Conservation (phyloP, 1,140 invertebrate genomes). For the Dreissena polymorpha region DNA sequence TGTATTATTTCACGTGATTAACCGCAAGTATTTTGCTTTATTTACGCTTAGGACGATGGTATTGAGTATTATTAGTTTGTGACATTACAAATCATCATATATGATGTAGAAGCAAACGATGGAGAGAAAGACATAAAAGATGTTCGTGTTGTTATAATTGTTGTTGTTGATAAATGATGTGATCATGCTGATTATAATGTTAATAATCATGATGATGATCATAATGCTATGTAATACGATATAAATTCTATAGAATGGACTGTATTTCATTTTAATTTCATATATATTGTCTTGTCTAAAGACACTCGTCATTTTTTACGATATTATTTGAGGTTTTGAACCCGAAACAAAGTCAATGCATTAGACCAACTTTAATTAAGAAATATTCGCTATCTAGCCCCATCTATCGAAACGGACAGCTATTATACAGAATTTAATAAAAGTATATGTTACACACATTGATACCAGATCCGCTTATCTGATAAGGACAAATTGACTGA, state of each 20-base stretch:
- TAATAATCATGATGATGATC: too few species aligned
- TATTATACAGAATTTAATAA: neutral
- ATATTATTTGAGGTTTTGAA: neutral
- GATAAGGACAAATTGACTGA: neutral
- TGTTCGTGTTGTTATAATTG: too few species aligned
- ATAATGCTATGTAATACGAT: too few species aligned
- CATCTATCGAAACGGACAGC: neutral
- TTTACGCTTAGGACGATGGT: too few species aligned
- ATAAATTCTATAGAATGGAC: neutral
- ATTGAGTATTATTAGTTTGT: too few species aligned
- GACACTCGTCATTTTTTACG: neutral
- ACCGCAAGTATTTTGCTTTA: too few species aligned
- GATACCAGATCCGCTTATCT: neutral
- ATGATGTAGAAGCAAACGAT: too few species aligned
- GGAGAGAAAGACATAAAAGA: too few species aligned
- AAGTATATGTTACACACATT: neutral
- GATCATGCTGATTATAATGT: too few species aligned
- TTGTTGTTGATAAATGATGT: too few species aligned
- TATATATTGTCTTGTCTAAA: neutral
- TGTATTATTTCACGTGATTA: too few species aligned
- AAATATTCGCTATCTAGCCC: neutral
- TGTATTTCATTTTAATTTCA: neutral
- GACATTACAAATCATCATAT: too few species aligned
- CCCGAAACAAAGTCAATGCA: neutral
- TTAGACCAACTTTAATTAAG: neutral